phyloP scores from a whole-genome alignment of 2,113 vertebrate genomes.

The Monopterus albus region DNA sequence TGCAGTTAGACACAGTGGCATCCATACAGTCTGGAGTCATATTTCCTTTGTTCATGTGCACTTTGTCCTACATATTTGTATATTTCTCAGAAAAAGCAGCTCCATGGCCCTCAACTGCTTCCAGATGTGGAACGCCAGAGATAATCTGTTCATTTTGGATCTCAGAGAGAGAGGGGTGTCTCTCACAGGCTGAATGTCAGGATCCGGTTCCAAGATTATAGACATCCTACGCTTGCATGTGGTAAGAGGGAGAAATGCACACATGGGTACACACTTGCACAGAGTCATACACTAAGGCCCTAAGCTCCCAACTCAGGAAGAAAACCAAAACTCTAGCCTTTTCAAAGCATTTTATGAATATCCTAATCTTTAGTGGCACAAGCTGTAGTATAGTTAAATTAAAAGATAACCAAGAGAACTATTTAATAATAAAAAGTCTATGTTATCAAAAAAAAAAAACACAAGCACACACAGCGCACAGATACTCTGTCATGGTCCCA shows the following conservation, averaged over 20 bases:
- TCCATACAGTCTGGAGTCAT: constrained; percentile 22
- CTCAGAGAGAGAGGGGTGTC: constrained; percentile 49
- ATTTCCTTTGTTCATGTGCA: constrained; percentile 53
- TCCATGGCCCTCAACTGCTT: constrained; percentile 53
- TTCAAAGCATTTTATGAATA: background rate
- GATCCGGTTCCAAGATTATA: constrained; percentile 29
- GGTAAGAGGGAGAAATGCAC: background rate
- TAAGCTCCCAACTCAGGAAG: no score
- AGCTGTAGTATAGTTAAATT: no score
- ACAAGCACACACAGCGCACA: no score
- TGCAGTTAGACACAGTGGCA: background rate
- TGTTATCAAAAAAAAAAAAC: no score
- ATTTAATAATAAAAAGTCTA: background rate
- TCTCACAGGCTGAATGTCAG: constrained; percentile 30
- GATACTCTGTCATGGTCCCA: no score
- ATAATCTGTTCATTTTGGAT: constrained; percentile 67
- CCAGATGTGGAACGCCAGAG: constrained; percentile 72
- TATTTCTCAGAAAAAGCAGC: constrained; percentile 64
- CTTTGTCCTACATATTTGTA: constrained; percentile 76
- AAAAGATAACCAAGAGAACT: constrained; percentile 1
- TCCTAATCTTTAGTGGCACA: background rate
- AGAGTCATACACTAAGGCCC: background rate
- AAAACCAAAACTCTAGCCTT: no score
- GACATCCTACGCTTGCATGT: constrained; percentile 1
- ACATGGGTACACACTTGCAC: background rate